Evolutionary conservation across 1,140 invertebrate genomes (phyloP).

Genomic region (Bombus vancouverensis): DNA sequence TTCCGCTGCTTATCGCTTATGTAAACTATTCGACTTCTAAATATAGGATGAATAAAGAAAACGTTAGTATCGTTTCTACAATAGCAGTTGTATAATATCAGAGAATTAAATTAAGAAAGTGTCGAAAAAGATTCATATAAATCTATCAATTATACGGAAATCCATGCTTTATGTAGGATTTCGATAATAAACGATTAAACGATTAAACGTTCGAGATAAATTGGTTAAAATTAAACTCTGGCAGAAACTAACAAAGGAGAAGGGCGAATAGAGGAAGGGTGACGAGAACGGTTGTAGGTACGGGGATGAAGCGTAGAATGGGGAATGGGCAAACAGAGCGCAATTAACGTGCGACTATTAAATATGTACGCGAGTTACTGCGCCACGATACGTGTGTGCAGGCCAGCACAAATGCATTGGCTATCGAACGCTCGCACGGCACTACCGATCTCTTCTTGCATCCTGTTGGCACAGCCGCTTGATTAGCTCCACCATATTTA

Average conservation of each 20-base stretch:
- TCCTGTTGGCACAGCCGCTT: slow-evolving; percentile 80
- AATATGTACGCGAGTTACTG: slow-evolving; percentile 77
- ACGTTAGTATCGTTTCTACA: not conserved
- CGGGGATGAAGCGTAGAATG: slow-evolving; percentile 62
- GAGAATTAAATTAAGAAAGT: not conserved
- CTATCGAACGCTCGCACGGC: slow-evolving; percentile 74
- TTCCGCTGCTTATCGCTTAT: not conserved
- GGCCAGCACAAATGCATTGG: slow-evolving; percentile 69
- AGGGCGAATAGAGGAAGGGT: slow-evolving; percentile 58
- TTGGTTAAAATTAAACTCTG: slow-evolving; percentile 78
- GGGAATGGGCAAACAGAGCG: slow-evolving; percentile 77
- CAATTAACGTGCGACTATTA: slow-evolving; percentile 80
- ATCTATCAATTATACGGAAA: not conserved
- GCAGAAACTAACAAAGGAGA: slow-evolving; percentile 67
- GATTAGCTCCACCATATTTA: slow-evolving; percentile 81
- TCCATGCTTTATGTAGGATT: slow-evolving; percentile 54
- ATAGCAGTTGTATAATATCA: not conserved
- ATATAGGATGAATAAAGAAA: not conserved
- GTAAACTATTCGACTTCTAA: not conserved
- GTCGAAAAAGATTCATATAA: not conserved
- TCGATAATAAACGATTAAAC: slow-evolving; percentile 71
- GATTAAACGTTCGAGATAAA: slow-evolving; percentile 73
- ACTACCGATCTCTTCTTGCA: slow-evolving; percentile 72
- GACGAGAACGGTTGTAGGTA: slow-evolving; percentile 59
- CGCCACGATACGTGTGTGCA: slow-evolving; percentile 62